Base-by-base conservation (phyloP, 2,888 invertebrate genomes). In the Gortyna flavago region DNA sequence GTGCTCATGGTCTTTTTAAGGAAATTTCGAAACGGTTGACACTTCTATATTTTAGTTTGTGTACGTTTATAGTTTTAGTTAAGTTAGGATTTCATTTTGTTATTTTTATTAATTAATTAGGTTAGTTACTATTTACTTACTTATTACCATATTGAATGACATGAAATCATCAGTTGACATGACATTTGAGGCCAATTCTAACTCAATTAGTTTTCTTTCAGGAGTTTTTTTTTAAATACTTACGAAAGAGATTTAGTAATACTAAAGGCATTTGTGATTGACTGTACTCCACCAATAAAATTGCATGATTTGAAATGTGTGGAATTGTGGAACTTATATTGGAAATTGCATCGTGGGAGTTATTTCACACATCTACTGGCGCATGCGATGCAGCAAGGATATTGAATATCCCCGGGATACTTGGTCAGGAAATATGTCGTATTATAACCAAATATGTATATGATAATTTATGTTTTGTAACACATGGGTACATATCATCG, bases 311-410 rank as follows among this genome's bases (percentile, higher is more conserved):
- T 61, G 7, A 61, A 59, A 38, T 32, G 25, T 32, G 16, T n/a
- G 59, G 61, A 51, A 41, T 44, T 44, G 29, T 67, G 29, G 29
- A 21, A 44, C 59, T 65, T 44, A 48, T 76, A 76, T 76, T 77
- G 16, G 32, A 76, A 38, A 51, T 61, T 66, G 76, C 51, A 67
- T 9, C 25, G 32, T 18, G 11, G 25, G 11, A 44, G 57, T 16
- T 75, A 76, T 75, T 51, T 41, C 41, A 61, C 35, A 41, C 16
- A 41, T 61, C n/a, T 32, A 71, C 32, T 72, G 41, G 11, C 8
- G n/a, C n/a, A 32, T 41, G 41, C 38, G 18, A 18, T 71, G 57
- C 73, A 57, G 32, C 71, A 44, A 57, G 32, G 32, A 57, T 72
- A 74, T 72, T 44, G 57, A 72, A 72, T 57, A 74, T 32, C 18